A percentile compares a stretch with the other conserved stretches of the same genome.
These are phyloP conservation scores for Brachypteracias leptosomus DNA, from an alignment of 2,113 vertebrate species.

Conservation along the genomic window DNA sequence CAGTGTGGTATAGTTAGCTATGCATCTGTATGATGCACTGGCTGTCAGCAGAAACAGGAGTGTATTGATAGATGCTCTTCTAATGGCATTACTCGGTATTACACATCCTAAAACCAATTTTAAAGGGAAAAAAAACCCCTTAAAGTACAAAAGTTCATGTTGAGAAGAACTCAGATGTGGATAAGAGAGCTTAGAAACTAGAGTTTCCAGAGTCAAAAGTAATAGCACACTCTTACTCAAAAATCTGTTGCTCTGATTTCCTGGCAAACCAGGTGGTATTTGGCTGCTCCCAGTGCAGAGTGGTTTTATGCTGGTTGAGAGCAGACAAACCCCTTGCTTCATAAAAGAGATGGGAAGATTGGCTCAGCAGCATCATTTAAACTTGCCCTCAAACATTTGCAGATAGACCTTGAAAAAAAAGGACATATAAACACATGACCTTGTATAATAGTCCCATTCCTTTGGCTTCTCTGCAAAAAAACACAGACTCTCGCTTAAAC, in stretches of 20 bases:
- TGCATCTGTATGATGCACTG: not conserved
- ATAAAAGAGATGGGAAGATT: not conserved
- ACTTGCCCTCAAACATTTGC: constrained; percentile 17
- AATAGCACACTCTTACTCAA: not conserved
- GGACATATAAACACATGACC: not conserved
- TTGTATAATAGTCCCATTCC: not conserved
- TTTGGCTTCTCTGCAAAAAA: not conserved
- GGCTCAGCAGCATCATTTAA: constrained; percentile 1
- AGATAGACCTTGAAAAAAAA: constrained; percentile 2
- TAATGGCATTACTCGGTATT: not conserved
- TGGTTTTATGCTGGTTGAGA: constrained; percentile 1
- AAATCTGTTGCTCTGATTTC: not conserved
- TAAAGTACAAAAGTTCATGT: not conserved
- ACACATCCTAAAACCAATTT: not conserved
- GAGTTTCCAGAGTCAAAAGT: not conserved
- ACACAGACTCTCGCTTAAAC: not conserved
- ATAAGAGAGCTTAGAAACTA: not conserved
- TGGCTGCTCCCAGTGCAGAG: not conserved
- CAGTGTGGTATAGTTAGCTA: not conserved
- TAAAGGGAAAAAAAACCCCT: not conserved
- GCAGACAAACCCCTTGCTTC: constrained; percentile 14
- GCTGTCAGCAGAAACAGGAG: not conserved
- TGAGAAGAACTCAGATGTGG: not conserved
- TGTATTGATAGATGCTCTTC: not conserved
- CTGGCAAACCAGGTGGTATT: not conserved